These are phyloP conservation scores for Erebia ligea DNA, from an alignment of 2,888 invertebrate genomes.

Conservation along the genomic window DNA sequence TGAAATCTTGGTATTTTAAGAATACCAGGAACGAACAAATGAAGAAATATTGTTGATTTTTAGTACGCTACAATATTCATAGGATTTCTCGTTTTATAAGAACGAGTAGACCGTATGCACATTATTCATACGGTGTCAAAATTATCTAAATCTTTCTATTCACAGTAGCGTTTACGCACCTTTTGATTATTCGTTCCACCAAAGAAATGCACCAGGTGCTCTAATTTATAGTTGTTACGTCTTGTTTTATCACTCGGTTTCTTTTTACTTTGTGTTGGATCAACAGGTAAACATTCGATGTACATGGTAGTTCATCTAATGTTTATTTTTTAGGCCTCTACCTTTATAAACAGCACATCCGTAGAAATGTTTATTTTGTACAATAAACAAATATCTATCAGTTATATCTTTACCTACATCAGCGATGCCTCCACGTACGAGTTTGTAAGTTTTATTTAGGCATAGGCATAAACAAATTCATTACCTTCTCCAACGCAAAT, in stretches of 20 bases:
- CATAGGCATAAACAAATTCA: neutral
- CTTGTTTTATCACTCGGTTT: conserved; percentile 26
- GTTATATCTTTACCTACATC: conserved; percentile 30
- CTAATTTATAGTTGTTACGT: conserved; percentile 31
- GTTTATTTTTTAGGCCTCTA: conserved; percentile 47
- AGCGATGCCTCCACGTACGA: neutral
- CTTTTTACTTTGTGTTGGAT: conserved; percentile 18
- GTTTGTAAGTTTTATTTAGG: neutral
- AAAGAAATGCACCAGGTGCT: conserved; percentile 44
- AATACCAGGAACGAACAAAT: conserved; percentile 36
- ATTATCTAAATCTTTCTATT: conserved; percentile 14
- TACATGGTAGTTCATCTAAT: conserved; percentile 46
- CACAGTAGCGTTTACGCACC: conserved; percentile 19
- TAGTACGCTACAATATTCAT: conserved; percentile 22
- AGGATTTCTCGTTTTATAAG: conserved; percentile 24
- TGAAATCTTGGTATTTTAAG: conserved; percentile 39
- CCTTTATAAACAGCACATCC: conserved; percentile 51
- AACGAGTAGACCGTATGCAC: neutral
- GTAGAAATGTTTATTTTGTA: conserved; percentile 36
- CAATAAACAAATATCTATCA: conserved; percentile 30
- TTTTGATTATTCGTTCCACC: conserved; percentile 41
- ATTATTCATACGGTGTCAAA: conserved; percentile 28
- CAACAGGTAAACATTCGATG: conserved; percentile 22
- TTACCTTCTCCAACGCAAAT: neutral
- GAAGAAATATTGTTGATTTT: conserved; percentile 35